phyloP scores from a whole-genome alignment of 2,113 vertebrate genomes.

The Suncus etruscus region DNA sequence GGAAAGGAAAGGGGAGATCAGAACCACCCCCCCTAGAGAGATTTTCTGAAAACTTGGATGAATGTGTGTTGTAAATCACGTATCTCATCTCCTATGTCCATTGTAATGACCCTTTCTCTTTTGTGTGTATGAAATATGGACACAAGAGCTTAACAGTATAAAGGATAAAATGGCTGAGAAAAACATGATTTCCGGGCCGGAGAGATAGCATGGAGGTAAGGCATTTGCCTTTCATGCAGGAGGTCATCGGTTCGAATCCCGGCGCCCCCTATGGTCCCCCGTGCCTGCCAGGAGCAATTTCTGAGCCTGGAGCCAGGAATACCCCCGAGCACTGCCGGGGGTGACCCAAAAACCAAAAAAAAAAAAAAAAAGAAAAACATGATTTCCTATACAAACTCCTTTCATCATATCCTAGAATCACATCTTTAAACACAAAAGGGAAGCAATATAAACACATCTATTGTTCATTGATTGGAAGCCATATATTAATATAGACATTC shows the following conservation, averaged over 20 bases:
- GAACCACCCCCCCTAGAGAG: not conserved
- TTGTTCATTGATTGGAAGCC: not conserved
- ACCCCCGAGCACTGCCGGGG: no score
- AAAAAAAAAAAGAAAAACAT: not conserved
- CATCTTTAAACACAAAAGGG: not conserved
- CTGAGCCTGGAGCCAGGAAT: no score
- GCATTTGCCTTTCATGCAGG: no score
- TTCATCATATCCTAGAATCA: not conserved
- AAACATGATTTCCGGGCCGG: no score
- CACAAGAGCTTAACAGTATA: not conserved
- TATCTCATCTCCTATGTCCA: not conserved
- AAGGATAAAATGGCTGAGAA: not conserved
- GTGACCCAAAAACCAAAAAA: no score
- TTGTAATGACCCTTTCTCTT: conserved; percentile 1
- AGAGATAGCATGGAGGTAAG: no score
- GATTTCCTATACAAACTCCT: not conserved
- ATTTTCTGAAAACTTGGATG: not conserved
- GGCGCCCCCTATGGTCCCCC: no score
- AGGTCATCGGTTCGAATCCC: no score
- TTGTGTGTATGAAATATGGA: conserved; percentile 29
- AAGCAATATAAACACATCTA: not conserved
- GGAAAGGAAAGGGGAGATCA: not conserved
- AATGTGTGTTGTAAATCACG: not conserved
- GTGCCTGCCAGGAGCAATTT: no score
- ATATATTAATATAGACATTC: not conserved